Percentiles rank a stretch among this genome's conserved stretches.
These are phyloP conservation scores for Sander lucioperca DNA, from an alignment of 2,113 vertebrate genomes.

Conservation along the genomic window DNA sequence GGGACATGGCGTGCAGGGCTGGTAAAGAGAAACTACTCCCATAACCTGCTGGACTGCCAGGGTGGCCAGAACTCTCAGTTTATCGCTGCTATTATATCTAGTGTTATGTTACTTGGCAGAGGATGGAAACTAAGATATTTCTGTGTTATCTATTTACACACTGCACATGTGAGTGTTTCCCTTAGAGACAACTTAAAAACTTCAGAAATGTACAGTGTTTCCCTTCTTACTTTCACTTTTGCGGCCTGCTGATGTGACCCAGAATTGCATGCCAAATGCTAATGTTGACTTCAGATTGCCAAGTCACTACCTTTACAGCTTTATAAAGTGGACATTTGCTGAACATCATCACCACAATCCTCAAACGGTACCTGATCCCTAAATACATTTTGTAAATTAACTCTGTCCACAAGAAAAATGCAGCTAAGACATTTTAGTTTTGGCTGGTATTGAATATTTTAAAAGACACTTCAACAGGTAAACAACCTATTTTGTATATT, in stretches of 20 bases:
- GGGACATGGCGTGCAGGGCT: constrained; percentile 61
- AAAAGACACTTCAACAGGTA: neutral
- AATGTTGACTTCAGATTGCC: constrained; percentile 45
- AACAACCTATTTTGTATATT: neutral
- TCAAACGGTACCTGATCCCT: neutral
- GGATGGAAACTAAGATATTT: constrained; percentile 50
- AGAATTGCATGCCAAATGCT: constrained; percentile 53
- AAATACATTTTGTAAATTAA: constrained; percentile 1
- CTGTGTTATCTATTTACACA: constrained; percentile 63
- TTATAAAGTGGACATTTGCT: constrained; percentile 5
- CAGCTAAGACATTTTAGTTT: neutral
- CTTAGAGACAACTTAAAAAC: constrained; percentile 54
- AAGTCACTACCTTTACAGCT: constrained; percentile 14
- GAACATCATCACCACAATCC: constrained; percentile 5
- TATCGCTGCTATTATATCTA: constrained; percentile 62
- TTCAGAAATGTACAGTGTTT: constrained; percentile 61
- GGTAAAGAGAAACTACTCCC: constrained; percentile 64
- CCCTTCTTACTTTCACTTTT: constrained; percentile 55
- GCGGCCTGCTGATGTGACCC: constrained; percentile 41
- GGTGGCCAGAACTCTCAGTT: constrained; percentile 61
- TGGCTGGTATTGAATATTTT: neutral
- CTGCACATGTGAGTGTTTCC: constrained; percentile 62
- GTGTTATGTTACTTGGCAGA: constrained; percentile 59
- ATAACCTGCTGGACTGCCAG: constrained; percentile 25
- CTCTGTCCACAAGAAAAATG: neutral